Evolutionary conservation across 2,888 invertebrate genomes (phyloP).

Genomic region (Zygogramma bicolorata): DNA sequence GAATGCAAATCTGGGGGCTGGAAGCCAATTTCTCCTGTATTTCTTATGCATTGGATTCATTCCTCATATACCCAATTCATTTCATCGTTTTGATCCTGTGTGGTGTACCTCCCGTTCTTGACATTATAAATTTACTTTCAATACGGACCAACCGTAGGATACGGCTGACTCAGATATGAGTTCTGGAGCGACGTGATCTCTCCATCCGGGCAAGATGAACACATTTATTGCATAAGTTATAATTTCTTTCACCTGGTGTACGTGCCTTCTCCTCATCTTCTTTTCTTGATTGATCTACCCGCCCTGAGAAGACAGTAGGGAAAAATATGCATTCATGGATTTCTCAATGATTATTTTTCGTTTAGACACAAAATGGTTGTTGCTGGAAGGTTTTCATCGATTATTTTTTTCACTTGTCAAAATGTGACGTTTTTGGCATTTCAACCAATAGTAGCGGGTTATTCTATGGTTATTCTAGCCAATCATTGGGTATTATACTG

Average conservation of each 20-base stretch:
- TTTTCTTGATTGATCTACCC: background rate
- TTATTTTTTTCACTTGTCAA: too few species aligned
- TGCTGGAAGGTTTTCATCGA: too few species aligned
- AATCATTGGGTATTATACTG: too few species aligned
- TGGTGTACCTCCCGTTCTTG: background rate
- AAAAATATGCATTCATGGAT: too few species aligned
- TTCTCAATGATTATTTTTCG: too few species aligned
- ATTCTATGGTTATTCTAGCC: too few species aligned
- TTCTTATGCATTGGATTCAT: slow-evolving; percentile 33
- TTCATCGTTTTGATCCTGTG: slow-evolving; percentile 1
- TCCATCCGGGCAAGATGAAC: slow-evolving; percentile 4
- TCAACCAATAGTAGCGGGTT: too few species aligned
- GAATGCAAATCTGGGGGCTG: slow-evolving; percentile 16
- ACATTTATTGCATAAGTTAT: slow-evolving; percentile 30
- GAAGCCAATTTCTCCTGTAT: slow-evolving; percentile 22
- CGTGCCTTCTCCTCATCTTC: slow-evolving; percentile 3
- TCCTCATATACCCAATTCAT: slow-evolving; percentile 14
- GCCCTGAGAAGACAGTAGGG: too few species aligned
- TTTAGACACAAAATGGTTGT: too few species aligned
- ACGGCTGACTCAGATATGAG: slow-evolving; percentile 17
- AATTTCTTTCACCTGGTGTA: slow-evolving; percentile 23
- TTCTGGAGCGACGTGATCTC: slow-evolving; percentile 16
- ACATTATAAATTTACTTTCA: slow-evolving; percentile 26
- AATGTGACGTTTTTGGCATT: too few species aligned
- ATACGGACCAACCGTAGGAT: slow-evolving; percentile 9